Conservation (phyloP, 1,140 invertebrate genomes). For the Drosophila bocki region DNA sequence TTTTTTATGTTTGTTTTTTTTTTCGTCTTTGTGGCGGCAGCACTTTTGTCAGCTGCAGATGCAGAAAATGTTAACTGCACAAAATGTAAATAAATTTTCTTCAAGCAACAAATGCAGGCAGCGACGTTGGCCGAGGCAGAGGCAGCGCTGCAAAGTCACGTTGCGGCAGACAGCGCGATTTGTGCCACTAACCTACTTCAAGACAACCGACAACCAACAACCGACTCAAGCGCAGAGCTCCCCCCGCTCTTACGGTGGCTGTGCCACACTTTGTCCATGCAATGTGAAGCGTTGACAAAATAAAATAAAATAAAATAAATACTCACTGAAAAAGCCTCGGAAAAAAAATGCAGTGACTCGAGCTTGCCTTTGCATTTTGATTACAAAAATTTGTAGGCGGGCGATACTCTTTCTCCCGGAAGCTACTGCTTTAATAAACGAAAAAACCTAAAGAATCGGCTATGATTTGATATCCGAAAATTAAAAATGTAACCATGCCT, state of each 20-base stretch:
- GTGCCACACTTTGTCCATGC: slow-evolving; percentile 53
- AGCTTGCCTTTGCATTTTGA: slow-evolving; percentile 55
- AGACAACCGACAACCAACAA: slow-evolving; percentile 47
- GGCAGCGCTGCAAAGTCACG: slow-evolving; percentile 57
- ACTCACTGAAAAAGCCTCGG: slow-evolving; percentile 24
- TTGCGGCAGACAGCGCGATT: slow-evolving; percentile 52
- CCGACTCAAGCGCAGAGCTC: slow-evolving; percentile 21
- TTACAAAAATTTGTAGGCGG: slow-evolving; percentile 48
- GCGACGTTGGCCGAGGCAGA: slow-evolving; percentile 13
- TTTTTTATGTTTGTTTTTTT: slow-evolving; percentile 14
- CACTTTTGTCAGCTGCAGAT: slow-evolving; percentile 54
- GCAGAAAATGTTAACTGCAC: slow-evolving; percentile 57
- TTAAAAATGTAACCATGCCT: background rate
- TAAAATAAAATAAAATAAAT: slow-evolving; percentile 22
- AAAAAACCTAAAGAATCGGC: background rate
- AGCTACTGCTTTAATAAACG: background rate
- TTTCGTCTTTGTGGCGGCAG: slow-evolving; percentile 6
- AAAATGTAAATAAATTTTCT: slow-evolving; percentile 77
- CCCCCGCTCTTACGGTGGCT: slow-evolving; percentile 6
- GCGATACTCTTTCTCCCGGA: background rate
- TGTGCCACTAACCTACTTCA: slow-evolving; percentile 80
- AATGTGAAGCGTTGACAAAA: slow-evolving; percentile 73
- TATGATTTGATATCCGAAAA: background rate
- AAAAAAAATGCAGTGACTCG: slow-evolving; percentile 22
- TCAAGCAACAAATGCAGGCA: slow-evolving; percentile 69